Percentiles rank a stretch among this genome's conserved stretches.
These are phyloP conservation scores for Petrocephalus microphthalmus DNA, from an alignment of 2,113 vertebrate species.

Conservation along the genomic window DNA sequence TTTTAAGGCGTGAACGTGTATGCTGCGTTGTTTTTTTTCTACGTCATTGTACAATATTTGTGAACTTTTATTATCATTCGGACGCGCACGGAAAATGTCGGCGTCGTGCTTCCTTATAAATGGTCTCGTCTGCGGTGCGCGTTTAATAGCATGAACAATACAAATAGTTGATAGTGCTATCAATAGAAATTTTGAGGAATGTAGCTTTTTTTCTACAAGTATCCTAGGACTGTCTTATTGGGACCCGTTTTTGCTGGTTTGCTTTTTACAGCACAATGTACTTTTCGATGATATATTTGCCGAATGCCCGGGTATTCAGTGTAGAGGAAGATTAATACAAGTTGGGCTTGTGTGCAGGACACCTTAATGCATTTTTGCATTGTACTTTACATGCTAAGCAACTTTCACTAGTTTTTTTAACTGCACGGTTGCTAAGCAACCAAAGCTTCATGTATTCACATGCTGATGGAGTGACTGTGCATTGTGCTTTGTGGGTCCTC, in stretches of 20 bases:
- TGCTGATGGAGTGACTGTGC: constrained; percentile 32
- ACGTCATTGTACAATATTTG: background rate
- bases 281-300: background rate
- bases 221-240: background rate
- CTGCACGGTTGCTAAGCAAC: constrained; percentile 37
- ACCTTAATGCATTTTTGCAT: constrained; percentile 6
- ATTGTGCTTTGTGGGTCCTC: constrained; percentile 23
- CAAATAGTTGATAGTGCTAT: background rate
- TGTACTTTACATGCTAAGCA: constrained; percentile 22
- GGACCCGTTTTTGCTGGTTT: background rate
- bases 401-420: constrained; percentile 22
- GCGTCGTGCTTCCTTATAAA: background rate
- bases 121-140: background rate
- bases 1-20: background rate
- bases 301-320: background rate
- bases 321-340: background rate
- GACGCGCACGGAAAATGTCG: background rate
- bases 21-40: background rate
- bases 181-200: background rate
- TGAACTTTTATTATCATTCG: background rate
- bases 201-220: background rate
- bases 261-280: background rate
- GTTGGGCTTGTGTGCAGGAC: background rate
- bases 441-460: constrained; percentile 41
- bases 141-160: background rate